Base-by-base conservation (phyloP, 2,888 invertebrate genomes). In the Oscheius sp. region DNA sequence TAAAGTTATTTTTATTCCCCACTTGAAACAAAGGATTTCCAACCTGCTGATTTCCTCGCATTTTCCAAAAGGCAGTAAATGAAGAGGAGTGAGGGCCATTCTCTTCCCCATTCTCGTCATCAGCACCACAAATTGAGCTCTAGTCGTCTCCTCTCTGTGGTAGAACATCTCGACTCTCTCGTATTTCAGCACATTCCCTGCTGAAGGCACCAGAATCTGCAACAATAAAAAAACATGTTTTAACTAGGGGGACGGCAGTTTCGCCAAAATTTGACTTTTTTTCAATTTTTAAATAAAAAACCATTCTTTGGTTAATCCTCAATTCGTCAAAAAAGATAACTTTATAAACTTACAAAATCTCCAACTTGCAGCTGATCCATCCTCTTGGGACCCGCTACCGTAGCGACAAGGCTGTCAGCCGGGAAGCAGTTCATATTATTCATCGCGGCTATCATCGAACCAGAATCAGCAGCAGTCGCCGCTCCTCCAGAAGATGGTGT, bases 141-240 rank as follows among this genome's bases (percentile, higher is more conserved):
- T 45, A 0, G 81, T 82, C 27, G 82, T 71, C 15, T 82, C 81
- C 39, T 84, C 80, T 34, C 83, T 70, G 50, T 85, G 85, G 55
- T 85, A 85, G 77, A 85, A 85, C 82, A 86, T 81, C 64, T 85
- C 85, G 12, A 85, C 82, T 29, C 80, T 69, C 48, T 85, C 85
- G 71, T 82, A 85, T 66, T 81, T 80, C 25, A 81, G 66, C 1
- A 80, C 76, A 46, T 73, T 75, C 10, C 74, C 77, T 12, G 80
- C 73, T 10, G 84, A 78, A 5, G 85, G 84, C 2, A 85, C 85
- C 3, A 85, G 75, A 0, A 84, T 74, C 76, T 76, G 25, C 27
- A 20, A 53, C 17, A n/a, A 20, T 25, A 6, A 46, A 17, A 37
- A 20, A 37, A 33, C 37, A 5, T 5, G 29, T 39, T 42, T 27